Conservation (phyloP, 2,797 vertebrate genomes). For the Pampus argenteus region DNA sequence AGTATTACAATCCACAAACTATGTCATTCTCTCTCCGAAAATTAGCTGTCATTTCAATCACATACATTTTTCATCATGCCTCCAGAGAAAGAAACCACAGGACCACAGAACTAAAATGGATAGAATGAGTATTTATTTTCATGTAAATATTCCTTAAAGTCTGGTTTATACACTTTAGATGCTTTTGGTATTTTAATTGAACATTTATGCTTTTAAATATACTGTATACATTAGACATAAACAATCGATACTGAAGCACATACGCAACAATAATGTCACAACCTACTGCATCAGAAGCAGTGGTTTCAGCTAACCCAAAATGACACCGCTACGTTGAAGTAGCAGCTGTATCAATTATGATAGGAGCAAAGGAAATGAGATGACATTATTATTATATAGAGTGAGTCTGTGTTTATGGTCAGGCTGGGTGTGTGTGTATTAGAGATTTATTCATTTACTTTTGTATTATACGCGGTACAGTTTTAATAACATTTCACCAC, state of each 20-base stretch:
- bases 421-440: too few species aligned
- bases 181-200: slow-evolving; percentile 7
- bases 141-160: slow-evolving; percentile 21
- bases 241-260: background rate
- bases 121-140: background rate
- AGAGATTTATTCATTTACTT: too few species aligned
- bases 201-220: slow-evolving; percentile 6
- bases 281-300: too few species aligned
- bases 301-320: too few species aligned
- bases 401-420: too few species aligned
- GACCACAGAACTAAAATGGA: slow-evolving; percentile 33
- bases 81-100: slow-evolving; percentile 37
- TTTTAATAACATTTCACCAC: too few species aligned
- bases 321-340: too few species aligned
- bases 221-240: slow-evolving; percentile 4
- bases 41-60: slow-evolving; percentile 73
- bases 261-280: background rate
- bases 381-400: too few species aligned
- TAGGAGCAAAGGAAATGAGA: too few species aligned
- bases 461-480: too few species aligned
- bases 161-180: slow-evolving; percentile 9
- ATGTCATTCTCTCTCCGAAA: slow-evolving; percentile 71
- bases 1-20: slow-evolving; percentile 75
- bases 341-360: too few species aligned
- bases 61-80: slow-evolving; percentile 69